phyloP scores from a whole-genome alignment of 2,797 vertebrate species.

The Tapirus indicus region DNA sequence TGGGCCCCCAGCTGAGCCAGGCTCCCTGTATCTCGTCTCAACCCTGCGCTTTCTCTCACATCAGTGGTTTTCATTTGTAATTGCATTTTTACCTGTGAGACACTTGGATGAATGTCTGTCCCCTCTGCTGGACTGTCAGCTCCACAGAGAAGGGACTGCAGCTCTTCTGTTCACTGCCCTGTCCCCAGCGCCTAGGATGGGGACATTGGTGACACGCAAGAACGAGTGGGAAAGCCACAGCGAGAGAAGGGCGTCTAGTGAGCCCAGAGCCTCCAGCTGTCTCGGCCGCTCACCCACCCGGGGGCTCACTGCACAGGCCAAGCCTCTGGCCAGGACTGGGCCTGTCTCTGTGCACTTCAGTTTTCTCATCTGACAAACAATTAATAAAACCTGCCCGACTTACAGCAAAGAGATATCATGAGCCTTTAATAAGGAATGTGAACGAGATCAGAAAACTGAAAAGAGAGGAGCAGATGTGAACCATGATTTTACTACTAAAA shows the following conservation, averaged over 20 bases:
- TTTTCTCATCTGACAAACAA: background rate
- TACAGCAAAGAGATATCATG: background rate
- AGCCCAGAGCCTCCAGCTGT: no score
- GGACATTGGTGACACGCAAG: background rate
- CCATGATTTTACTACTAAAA: background rate
- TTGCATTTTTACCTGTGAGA: background rate
- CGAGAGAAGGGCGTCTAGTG: fast-evolving
- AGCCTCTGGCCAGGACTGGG: background rate
- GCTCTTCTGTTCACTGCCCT: background rate
- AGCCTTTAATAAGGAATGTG: background rate
- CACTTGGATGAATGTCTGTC: background rate
- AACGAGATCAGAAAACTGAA: background rate
- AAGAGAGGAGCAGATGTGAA: background rate
- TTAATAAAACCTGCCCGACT: background rate
- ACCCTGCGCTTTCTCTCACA: background rate
- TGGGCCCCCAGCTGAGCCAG: background rate
- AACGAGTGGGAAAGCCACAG: background rate
- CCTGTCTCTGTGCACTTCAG: background rate
- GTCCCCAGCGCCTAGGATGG: background rate
- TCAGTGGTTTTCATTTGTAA: background rate
- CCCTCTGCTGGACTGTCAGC: background rate
- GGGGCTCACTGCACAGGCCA: background rate
- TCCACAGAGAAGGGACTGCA: background rate
- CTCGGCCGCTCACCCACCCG: background rate
- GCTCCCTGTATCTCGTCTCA: background rate